Evolutionary conservation across 2,113 vertebrate species (phyloP), one percentile per base, ranked within the genome.

Genomic region (Apodemus sylvaticus): DNA sequence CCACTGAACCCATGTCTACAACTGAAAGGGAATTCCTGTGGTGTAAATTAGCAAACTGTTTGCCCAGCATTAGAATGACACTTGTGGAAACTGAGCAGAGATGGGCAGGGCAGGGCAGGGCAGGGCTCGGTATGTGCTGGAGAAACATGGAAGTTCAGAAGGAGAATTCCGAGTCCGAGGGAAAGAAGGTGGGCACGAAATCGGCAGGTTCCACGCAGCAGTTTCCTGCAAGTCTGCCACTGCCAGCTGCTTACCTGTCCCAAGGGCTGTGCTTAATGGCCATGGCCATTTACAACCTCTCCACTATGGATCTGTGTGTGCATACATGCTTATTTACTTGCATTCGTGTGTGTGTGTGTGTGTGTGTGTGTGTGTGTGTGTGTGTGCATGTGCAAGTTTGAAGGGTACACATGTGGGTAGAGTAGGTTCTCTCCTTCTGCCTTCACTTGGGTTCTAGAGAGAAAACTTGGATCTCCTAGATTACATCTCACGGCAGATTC

Each of bases 331-430:
- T 74, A 20, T 10, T 42, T 39, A 13, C 22, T 24, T 78, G 76
- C 31, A 48, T 48, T 48, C 4, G 42, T 78, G 36, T 2, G 20
- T 26, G 19, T 13, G 29, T 5, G 17, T 60, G 20, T 16, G 6
- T 39, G 36, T 4, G 9, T 3, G 51, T 60, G 36, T 39, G 20
- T 39, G n/a, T 13, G 17, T 1, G 29, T n/a, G 36, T 26, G 14
- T 9, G 5, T 22, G 31, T 12, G 16, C 1, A 8, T 6, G 4
- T 16, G 10, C 2, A 55, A 1, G 24, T 83, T 19, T 62, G 9
- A 26, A 29, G 12, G 4, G 78, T 22, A 3, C 19, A 83, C 60
- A 86, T 0, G 29, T 86, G 79, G 13, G 6, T 9, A 60, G 22
- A 83, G 53, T 42, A 22, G 53, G 36, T 60, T 60, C 29, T 60